phyloP scores from a whole-genome alignment of 2,113 vertebrate genomes.

The Cheirogaleus medius region DNA sequence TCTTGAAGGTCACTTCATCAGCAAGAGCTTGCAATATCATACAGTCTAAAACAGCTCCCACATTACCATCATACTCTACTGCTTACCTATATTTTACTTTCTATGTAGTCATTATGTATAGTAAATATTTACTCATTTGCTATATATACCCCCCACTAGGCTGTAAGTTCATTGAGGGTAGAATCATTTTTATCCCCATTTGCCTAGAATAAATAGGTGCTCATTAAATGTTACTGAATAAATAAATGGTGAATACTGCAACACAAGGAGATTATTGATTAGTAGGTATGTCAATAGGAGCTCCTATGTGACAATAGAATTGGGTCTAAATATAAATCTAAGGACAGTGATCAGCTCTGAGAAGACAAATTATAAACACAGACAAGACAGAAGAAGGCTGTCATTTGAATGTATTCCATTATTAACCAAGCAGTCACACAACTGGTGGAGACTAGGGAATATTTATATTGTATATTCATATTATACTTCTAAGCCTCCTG shows the following conservation, averaged over 20 bases:
- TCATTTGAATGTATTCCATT: background rate
- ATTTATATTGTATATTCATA: background rate
- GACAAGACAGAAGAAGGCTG: background rate
- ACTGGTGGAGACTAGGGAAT: background rate
- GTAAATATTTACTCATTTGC: background rate
- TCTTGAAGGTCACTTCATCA: background rate
- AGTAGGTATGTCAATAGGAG: background rate
- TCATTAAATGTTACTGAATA: background rate
- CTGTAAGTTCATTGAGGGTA: background rate
- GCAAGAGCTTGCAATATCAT: background rate
- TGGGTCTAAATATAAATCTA: background rate
- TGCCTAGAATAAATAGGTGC: background rate
- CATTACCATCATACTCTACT: background rate
- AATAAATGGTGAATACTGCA: background rate
- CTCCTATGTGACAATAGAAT: background rate
- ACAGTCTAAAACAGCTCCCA: background rate
- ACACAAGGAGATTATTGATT: background rate
- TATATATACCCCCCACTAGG: background rate
- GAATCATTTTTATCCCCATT: background rate
- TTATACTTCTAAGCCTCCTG: background rate
- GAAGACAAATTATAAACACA: background rate
- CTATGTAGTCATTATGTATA: accelerated
- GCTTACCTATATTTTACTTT: background rate
- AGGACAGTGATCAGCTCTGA: background rate
- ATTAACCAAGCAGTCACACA: background rate